Conservation (phyloP, 1,140 invertebrate species). For the Gryllus bimaculatus region DNA sequence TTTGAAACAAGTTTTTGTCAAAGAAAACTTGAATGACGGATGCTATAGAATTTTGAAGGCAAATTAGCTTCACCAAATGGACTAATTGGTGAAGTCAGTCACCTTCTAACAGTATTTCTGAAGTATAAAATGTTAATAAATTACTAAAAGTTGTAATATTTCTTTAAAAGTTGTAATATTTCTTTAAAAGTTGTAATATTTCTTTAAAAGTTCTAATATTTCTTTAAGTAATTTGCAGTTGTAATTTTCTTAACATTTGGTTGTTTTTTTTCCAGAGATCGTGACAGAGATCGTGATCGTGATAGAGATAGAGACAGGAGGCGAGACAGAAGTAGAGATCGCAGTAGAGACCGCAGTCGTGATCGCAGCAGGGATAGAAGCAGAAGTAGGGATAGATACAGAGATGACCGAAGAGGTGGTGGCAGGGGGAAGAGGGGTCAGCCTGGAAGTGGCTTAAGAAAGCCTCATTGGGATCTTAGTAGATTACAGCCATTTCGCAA, state of each 20-base stretch:
- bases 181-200: neutral
- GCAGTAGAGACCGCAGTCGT: slow-evolving; percentile 12
- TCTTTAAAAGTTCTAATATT: neutral
- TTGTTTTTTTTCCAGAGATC: neutral
- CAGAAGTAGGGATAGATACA: slow-evolving; percentile 34
- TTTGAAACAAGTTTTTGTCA: no score
- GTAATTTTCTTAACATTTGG: neutral
- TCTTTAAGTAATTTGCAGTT: no score
- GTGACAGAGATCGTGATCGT: slow-evolving; percentile 22
- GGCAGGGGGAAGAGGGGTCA: slow-evolving; percentile 42
- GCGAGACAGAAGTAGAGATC: slow-evolving; percentile 15
- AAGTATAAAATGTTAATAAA: neutral
- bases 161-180: no score
- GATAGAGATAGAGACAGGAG: slow-evolving; percentile 32
- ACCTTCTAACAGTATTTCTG: neutral
- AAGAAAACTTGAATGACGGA: neutral
- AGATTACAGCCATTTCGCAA: slow-evolving; percentile 81
- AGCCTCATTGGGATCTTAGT: slow-evolving; percentile 68
- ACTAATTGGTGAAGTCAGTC: neutral
- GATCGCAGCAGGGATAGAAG: slow-evolving; percentile 32
- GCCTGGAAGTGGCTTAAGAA: slow-evolving; percentile 63
- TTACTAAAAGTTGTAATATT: neutral
- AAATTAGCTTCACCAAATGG: neutral
- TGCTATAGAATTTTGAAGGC: neutral
- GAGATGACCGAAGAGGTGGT: slow-evolving; percentile 36